Evolutionary conservation across 2,113 vertebrate species (phyloP), one percentile per base, ranked within the genome.

Genomic region (Hipposideros armiger): DNA sequence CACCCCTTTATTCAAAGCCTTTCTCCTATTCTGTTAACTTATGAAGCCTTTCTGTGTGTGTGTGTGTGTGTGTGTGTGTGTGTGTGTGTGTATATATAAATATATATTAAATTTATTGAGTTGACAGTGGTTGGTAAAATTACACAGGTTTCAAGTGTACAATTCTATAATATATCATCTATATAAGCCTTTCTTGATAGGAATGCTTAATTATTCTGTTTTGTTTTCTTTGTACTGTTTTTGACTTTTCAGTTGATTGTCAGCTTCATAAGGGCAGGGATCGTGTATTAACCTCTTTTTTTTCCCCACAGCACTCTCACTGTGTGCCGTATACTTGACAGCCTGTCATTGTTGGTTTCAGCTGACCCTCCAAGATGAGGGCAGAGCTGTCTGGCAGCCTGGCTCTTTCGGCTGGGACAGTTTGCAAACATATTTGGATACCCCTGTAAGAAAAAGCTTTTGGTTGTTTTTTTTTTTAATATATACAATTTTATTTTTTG

Each of bases 271-370:
- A 40, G n/a, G 66, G 22, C 52, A 14, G 45, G 13, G 30, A 4
- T 56, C 22, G n/a, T 3, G 0, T 32, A 1, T 60, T 45, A 17
- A 30, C 47, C 20, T 45, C 5, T 24, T 14, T 54, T 28, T 32
- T 22, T 0, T 4, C 11, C n/a, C 5, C 3, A 1, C 13, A 16
- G 16, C 28, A 15, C 6, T 36, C 32, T 10, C 1, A 7, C 5
- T 45, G 1, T 40, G 7, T 69, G 10, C 64, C 7, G 2, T 3
- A 6, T 14, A 20, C 6, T 62, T 32, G 45, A 22, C 40, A 28
- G 20, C 45, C 67, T 4, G 13, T 60, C 66, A 89, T 60, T 69
- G 77, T 4, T 45, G 0, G 9, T 8, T 90, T 82, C 36, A 19
- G 14, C 20, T 74, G 40, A 4, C 3, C 32, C 36, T 36, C 3